Conservation (phyloP, 2,113 vertebrate species). For the Myxocyprinus asiaticus region DNA sequence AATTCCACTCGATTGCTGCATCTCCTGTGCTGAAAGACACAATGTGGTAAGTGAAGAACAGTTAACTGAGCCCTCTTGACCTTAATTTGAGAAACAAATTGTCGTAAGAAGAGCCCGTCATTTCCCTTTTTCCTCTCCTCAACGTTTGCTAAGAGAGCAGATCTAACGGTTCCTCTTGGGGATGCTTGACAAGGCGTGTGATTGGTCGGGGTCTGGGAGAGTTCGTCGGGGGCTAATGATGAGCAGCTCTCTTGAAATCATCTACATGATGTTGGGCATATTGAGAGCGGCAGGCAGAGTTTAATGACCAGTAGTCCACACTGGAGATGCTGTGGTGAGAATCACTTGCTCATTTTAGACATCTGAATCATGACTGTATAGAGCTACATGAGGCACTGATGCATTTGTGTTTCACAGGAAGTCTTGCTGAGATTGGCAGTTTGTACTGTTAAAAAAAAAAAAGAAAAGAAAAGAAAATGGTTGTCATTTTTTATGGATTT, state of each 20-base stretch:
- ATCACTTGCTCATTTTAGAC: not conserved
- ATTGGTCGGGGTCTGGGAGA: constrained; percentile 36
- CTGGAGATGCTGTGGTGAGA: constrained; percentile 5
- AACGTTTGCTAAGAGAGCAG: not conserved
- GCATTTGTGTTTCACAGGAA: not conserved
- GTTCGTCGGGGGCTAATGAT: constrained; percentile 25
- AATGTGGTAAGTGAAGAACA: constrained; percentile 42
- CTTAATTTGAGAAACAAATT: constrained; percentile 30
- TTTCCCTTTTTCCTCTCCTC: constrained; percentile 4
- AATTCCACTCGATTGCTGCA: not conserved
- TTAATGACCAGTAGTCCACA: constrained; percentile 11
- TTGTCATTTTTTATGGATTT: too few species aligned
- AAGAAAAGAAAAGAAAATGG: too few species aligned
- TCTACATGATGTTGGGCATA: constrained; percentile 13
- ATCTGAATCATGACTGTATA: not conserved
- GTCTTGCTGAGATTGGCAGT: not conserved
- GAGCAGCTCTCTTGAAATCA: constrained; percentile 18
- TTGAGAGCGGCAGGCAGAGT: constrained; percentile 4
- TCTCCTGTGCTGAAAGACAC: too few species aligned
- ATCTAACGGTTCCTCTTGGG: not conserved
- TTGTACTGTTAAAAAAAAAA: too few species aligned
- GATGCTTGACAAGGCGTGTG: constrained; percentile 25
- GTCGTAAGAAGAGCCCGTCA: not conserved
- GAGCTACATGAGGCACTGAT: not conserved
- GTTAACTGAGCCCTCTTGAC: constrained; percentile 42